Evolutionary conservation across 2,888 invertebrate genomes (phyloP).

Genomic region (Theretra japonica): DNA sequence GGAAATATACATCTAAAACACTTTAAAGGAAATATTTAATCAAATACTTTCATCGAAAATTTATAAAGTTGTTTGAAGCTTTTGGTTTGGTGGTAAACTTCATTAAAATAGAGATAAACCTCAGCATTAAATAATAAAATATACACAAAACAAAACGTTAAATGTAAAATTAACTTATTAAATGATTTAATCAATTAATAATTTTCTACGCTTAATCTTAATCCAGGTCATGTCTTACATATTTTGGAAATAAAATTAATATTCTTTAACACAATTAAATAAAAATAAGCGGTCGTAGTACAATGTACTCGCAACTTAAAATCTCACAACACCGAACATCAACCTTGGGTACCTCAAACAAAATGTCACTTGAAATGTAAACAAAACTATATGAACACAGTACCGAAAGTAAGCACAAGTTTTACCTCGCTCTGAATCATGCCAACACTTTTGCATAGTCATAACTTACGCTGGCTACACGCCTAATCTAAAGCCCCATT

Average conservation of each 20-base stretch:
- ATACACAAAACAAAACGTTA: neutral
- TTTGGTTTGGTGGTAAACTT: no score
- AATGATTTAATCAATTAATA: neutral
- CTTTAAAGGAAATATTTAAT: no score
- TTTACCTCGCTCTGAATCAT: neutral
- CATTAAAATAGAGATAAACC: no score
- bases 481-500: neutral
- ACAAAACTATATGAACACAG: neutral
- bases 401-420: neutral
- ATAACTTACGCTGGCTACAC: neutral
- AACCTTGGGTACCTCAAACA: slow-evolving; percentile 13
- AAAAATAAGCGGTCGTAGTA: neutral
- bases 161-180: neutral
- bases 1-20: neutral
- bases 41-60: no score
- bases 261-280: neutral
- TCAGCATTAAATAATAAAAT: neutral
- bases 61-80: no score
- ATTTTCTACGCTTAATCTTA: neutral
- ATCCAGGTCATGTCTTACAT: neutral
- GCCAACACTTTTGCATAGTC: neutral
- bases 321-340: slow-evolving; percentile 1
- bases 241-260: neutral
- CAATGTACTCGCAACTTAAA: neutral
- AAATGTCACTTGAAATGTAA: neutral